Evolutionary conservation across 1,140 invertebrate genomes (phyloP).

Genomic region (Coenobita brevimanus): DNA sequence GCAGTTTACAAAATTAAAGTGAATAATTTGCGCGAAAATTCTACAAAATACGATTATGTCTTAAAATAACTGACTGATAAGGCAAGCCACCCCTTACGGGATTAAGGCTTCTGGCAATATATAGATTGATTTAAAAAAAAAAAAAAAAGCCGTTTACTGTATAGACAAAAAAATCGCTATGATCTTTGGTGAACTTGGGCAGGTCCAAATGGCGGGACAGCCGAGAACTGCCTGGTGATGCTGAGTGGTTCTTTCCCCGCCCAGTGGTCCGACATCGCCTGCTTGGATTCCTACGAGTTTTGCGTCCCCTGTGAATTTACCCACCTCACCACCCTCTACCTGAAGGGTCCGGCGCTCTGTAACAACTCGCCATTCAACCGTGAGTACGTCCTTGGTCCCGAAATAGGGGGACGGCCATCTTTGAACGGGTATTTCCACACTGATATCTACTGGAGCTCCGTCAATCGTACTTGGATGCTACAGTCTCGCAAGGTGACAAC

Average conservation of each 20-base stretch:
- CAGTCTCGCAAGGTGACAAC: constrained; percentile 50
- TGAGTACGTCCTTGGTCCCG: background rate
- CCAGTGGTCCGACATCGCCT: constrained; percentile 42
- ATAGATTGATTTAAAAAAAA: no score
- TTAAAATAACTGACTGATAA: no score
- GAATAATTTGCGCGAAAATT: no score
- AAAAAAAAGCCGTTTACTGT: no score
- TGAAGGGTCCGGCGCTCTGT: constrained; percentile 35
- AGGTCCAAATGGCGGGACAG: constrained; percentile 36
- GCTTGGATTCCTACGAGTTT: constrained; percentile 35
- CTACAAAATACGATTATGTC: no score
- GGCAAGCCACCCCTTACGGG: no score
- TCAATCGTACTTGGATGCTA: constrained; percentile 2
- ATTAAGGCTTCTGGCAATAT: no score
- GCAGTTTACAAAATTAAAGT: no score
- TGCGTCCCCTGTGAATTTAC: constrained; percentile 31
- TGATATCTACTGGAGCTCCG: constrained; percentile 21
- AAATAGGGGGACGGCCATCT: constrained; percentile 11
- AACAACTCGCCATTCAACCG: constrained; percentile 20
- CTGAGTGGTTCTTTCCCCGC: background rate
- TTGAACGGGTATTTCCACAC: constrained; percentile 27
- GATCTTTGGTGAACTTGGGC: no score
- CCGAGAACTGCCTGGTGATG: constrained; percentile 47
- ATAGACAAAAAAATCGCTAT: no score
- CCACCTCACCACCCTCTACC: background rate